Evolutionary conservation across 2,888 invertebrate species (phyloP).

Genomic region (Rhyacophila evoluta): DNA sequence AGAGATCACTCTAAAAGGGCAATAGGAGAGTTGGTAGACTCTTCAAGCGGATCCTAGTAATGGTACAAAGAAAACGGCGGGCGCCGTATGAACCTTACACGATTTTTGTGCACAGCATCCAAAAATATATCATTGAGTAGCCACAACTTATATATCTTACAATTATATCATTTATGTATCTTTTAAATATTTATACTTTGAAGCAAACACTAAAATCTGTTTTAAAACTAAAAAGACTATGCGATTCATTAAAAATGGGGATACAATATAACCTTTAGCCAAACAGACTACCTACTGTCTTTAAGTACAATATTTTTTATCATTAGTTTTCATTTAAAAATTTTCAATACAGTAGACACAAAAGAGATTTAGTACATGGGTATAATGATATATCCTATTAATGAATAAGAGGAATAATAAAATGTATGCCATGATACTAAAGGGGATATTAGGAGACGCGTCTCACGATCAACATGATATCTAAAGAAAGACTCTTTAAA

Average conservation of each 20-base stretch:
- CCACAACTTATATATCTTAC: slow-evolving; percentile 52
- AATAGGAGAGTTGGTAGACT: background rate
- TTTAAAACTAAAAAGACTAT: slow-evolving; percentile 51
- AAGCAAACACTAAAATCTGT: slow-evolving; percentile 51
- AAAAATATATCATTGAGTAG: slow-evolving; percentile 54
- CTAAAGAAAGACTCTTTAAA: slow-evolving; percentile 42
- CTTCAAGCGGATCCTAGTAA: background rate
- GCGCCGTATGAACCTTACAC: slow-evolving; percentile 32
- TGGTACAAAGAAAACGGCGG: background rate
- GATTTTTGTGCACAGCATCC: slow-evolving; percentile 52
- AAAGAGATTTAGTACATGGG: slow-evolving; percentile 48
- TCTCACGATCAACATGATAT: background rate
- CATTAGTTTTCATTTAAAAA: slow-evolving; percentile 46
- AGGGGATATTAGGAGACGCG: background rate
- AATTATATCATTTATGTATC: slow-evolving; percentile 49
- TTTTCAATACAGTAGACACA: slow-evolving; percentile 48
- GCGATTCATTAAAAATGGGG: slow-evolving; percentile 49
- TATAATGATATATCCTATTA: slow-evolving; percentile 43
- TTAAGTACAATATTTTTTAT: slow-evolving; percentile 52
- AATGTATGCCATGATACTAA: slow-evolving; percentile 30
- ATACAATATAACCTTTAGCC: slow-evolving; percentile 43
- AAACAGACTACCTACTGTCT: slow-evolving; percentile 52
- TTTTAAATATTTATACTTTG: slow-evolving; percentile 47
- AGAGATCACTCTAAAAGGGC: background rate
- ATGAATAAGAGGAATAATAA: slow-evolving; percentile 36